Conservation (phyloP, 2,113 vertebrate species). For the Sapayoa aenigma region DNA sequence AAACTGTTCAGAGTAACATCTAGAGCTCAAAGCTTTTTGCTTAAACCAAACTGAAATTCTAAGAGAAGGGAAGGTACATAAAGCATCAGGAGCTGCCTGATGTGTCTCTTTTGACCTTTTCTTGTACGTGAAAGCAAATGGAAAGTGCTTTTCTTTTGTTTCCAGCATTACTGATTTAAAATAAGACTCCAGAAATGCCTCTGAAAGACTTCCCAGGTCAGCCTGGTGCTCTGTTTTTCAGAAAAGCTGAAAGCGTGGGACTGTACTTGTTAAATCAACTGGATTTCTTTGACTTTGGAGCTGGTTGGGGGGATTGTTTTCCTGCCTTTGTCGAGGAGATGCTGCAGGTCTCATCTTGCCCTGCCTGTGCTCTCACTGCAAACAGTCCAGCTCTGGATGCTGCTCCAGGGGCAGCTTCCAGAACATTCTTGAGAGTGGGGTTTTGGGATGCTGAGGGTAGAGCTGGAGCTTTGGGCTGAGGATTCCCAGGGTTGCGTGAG, state of each 20-base stretch:
- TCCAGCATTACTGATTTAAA: neutral
- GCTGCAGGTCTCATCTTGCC: neutral
- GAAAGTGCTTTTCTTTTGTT: conserved; percentile 1
- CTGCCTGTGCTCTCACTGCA: neutral
- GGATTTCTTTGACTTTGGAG: neutral
- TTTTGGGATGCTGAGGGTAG: neutral
- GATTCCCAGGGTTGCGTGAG: neutral
- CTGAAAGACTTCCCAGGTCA: neutral
- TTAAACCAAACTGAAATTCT: neutral
- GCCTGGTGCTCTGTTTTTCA: neutral
- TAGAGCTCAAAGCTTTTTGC: neutral
- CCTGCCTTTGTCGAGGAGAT: neutral
- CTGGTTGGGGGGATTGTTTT: neutral
- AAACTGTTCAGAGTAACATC: neutral
- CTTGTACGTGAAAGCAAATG: neutral
- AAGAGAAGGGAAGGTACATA: neutral
- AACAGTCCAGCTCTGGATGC: neutral
- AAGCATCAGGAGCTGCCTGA: neutral
- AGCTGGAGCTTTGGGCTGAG: neutral
- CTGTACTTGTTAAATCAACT: neutral
- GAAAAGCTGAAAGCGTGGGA: neutral
- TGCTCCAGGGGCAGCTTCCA: neutral
- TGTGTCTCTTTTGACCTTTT: neutral
- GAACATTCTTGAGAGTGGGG: neutral
- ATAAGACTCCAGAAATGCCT: neutral